Base-by-base conservation (phyloP, 2,888 invertebrate species). In the Drosophila pseudotakahashii region DNA sequence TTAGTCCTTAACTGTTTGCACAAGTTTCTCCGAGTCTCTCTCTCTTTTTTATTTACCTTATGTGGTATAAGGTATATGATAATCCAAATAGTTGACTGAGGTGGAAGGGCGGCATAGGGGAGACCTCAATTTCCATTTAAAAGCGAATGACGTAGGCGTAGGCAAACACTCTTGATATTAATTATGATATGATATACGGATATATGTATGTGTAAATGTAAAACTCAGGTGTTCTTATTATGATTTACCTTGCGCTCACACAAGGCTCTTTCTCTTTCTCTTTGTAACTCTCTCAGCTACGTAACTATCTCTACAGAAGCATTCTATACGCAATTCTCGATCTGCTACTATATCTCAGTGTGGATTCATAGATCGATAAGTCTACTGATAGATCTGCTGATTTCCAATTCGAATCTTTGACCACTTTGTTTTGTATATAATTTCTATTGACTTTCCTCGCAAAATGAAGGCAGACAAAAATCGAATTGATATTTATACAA, bases 191-290 rank as follows among this genome's bases (percentile, higher is more conserved):
- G 19, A 61, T 34, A 42, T 36, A 48, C 34, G 37, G 26, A 30
- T 30, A 30, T 30, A 48, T 50, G 23, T 47, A 61, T 37, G 66
- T 62, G 36, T 71, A 71, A 59, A 59, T 70, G 59, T 70, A 58
- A 78, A 78, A 74, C 81, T 81, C 81, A 81, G 88, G 81, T 84
- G 88, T 88, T 79, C 76, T 55, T 76, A 75, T 84, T 81, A 81
- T 81, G 47, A 69, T 82, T 81, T 73, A 39, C 42, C 44, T 54
- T 75, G 75, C 68, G 36, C 57, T 66, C 64, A 30, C 60, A 34
- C 32, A 73, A 61, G 69, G 70, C 57, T 42, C 50, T 52, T 51
- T 71, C 37, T 64, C 54, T 45, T 53, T n/a, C n/a, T n/a, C n/a
- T n/a, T n/a, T n/a, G n/a, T 34, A 54, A 69, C 68, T 26, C 26